Conservation (phyloP, 92 coral and sea anemone genomes). For the Hydrozoanthus gracilis region DNA sequence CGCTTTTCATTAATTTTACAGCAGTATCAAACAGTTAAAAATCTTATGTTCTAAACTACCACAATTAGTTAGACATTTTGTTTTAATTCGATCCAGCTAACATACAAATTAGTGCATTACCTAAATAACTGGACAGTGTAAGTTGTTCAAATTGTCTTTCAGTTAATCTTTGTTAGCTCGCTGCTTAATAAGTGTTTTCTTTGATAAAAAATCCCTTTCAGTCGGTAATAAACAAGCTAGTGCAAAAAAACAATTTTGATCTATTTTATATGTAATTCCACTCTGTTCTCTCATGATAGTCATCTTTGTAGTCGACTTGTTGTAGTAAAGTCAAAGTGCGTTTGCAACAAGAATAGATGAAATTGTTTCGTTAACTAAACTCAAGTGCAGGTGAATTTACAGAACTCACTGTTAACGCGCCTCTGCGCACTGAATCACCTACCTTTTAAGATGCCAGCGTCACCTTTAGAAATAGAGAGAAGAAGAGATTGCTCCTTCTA, state of each 20-base stretch:
- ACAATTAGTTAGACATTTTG: neutral
- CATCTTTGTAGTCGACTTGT: neutral
- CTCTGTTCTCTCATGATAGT: neutral
- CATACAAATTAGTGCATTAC: neutral
- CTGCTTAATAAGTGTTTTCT: neutral
- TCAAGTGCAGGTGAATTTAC: neutral
- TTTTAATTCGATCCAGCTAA: neutral
- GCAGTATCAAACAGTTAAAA: neutral
- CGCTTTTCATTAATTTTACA: too few relatives aligned
- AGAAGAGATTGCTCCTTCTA: neutral
- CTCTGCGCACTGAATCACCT: neutral
- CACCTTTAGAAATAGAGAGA: neutral
- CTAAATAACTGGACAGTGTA: neutral
- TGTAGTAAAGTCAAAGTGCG: neutral
- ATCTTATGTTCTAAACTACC: neutral
- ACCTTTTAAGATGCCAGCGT: neutral
- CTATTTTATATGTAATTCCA: too few relatives aligned
- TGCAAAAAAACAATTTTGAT: too few relatives aligned
- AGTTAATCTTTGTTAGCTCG: neutral
- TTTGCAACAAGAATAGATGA: neutral
- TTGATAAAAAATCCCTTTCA: neutral
- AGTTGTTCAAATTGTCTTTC: neutral
- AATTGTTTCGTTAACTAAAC: neutral
- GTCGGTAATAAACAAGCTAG: too few relatives aligned
- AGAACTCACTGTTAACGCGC: neutral